Evolutionary conservation across 1,140 invertebrate species (phyloP), one percentile per base, ranked within the genome.

Genomic region (Caerostris extrusa): DNA sequence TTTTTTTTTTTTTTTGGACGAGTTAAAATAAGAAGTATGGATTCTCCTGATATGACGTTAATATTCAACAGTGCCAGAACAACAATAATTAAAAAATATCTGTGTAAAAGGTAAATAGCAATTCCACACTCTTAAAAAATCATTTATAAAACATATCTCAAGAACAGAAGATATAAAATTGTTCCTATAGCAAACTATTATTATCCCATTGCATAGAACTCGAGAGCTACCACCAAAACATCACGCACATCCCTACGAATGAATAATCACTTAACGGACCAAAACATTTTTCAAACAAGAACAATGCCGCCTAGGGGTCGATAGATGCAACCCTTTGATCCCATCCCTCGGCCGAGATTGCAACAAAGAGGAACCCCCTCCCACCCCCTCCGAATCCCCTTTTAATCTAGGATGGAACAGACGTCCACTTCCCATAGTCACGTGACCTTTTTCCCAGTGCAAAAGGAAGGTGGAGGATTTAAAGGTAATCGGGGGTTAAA

Each of bases 401-500:
- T 55, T 83, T 85, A 92, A 81, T 82, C 69, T 61, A 61, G 8
- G 10, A 5, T 34, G 55, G 57, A 81, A 55, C 90, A 91, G 90
- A 58, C 90, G 90, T 57, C 71, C 69, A 53, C 61, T 91, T 82
- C 90, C 90, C 69, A 60, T 55, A 61, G 71, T 34, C 91, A 93
- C 83, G 91, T 93, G 91, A 93, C 56, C 85, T 87, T 93, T 86
- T 93, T 93, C 91, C 91, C 91, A 93, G 50, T 87, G 57, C 64
- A 17, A 14, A 19, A 61, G 90, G 61, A 12, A 56, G n/a, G 17
- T 17, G n/a, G 58, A 82, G 53, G 61, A 50, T 77, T 87, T 69
- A 69, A 60, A 19, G 81, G 83, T 71, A 93, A 93, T 93, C 91
- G 91, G 91, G 91, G 91, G 82, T 87, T 87, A 86, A 87, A 93